A percentile compares a stretch with the other conserved stretches of the same genome.
Conservation (phyloP, 2,888 invertebrate genomes). For the Vanessa cardui region DNA sequence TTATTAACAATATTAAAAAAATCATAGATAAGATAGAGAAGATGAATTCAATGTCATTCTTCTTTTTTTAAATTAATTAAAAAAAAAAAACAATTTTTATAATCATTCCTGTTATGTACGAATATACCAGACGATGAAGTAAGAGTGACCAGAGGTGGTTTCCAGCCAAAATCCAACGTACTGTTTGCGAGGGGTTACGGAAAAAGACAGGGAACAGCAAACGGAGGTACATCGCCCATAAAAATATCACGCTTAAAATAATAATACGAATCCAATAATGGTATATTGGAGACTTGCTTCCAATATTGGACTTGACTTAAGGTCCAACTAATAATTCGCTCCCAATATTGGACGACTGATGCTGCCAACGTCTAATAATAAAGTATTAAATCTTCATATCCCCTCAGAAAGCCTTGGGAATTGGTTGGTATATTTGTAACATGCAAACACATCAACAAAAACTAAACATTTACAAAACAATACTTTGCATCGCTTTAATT, state of each 20-base stretch:
- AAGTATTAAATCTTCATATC: conserved; percentile 23
- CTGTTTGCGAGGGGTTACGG: conserved; percentile 70
- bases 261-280: conserved; percentile 21
- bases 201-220: conserved; percentile 43
- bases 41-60: too few relatives aligned
- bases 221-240: conserved; percentile 29
- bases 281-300: conserved; percentile 10
- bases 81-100: neutral
- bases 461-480: conserved; percentile 32
- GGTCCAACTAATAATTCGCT: conserved; percentile 3
- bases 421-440: conserved; percentile 29
- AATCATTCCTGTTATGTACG: neutral
- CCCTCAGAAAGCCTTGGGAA: conserved; percentile 42
- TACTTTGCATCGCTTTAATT: conserved; percentile 17
- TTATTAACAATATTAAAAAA: neutral
- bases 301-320: conserved; percentile 10
- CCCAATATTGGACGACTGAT: conserved; percentile 11
- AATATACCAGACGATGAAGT: conserved; percentile 47
- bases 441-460: conserved; percentile 33
- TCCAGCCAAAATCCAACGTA: conserved; percentile 64
- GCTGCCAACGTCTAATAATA: conserved; percentile 14
- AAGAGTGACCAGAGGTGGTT: conserved; percentile 62
- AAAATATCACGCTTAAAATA: conserved; percentile 17
- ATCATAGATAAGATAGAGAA: too few relatives aligned
- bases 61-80: too few relatives aligned